phyloP scores from a whole-genome alignment of 1,140 invertebrate genomes.

The Magallana gigas region DNA sequence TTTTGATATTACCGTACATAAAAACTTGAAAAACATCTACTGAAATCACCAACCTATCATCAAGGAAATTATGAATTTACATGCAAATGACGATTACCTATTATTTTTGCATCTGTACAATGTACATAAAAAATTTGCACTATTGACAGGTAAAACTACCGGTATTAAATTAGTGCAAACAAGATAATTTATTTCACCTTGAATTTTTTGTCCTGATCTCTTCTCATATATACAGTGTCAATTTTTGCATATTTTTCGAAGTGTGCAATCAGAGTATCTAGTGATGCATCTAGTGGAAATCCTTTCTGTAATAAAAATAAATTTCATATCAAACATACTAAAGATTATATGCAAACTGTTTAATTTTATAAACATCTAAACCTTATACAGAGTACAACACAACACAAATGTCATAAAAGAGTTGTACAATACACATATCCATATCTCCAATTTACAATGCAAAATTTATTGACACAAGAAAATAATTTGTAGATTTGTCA shows the following conservation, averaged over 20 bases:
- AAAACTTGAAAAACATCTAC: too few relatives aligned
- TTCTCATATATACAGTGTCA: slow-evolving; percentile 86
- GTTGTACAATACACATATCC: neutral
- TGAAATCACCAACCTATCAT: too few relatives aligned
- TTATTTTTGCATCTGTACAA: too few relatives aligned
- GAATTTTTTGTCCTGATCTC: slow-evolving; percentile 71
- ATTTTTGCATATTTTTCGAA: slow-evolving; percentile 86
- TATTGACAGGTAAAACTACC: too few relatives aligned
- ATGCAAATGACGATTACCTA: too few relatives aligned
- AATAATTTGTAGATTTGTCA: too few relatives aligned
- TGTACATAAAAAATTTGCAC: too few relatives aligned
- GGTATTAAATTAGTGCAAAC: too few relatives aligned
- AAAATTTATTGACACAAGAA: neutral
- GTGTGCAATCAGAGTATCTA: slow-evolving; percentile 88
- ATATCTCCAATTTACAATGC: neutral
- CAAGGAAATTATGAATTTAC: too few relatives aligned
- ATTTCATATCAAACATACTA: too few relatives aligned
- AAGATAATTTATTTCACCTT: slow-evolving; percentile 59
- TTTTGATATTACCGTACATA: too few relatives aligned
- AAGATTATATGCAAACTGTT: neutral
- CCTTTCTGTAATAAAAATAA: slow-evolving; percentile 85
- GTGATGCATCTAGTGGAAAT: slow-evolving; percentile 86
- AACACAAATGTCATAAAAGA: neutral
- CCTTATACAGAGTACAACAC: neutral
- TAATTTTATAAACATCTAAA: neutral